Evolutionary conservation across 2,113 vertebrate genomes (phyloP), one percentile per base, ranked within the genome.

Genomic region (Ictalurus furcatus): DNA sequence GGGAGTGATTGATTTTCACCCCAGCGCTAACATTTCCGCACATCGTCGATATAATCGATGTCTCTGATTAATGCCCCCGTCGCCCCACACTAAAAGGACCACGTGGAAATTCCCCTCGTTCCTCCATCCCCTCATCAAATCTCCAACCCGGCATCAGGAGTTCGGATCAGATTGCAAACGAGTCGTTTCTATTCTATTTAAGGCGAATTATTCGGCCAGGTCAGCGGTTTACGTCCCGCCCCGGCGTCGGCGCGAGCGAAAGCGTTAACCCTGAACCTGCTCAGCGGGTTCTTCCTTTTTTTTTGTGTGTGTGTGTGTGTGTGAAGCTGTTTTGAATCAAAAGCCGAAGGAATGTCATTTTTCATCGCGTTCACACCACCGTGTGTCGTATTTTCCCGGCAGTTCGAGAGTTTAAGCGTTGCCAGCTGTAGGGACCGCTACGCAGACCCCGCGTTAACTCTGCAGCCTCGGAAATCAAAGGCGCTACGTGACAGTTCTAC

Each of bases 11-110:
- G 87, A 88, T 88, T 88, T 88, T 88, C 30, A 71, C 87, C 71
- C 59, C 79, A 58, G 52, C 14, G 48, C 87, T 88, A 88, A 88
- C 87, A 88, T 88, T 88, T 88, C 87, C 87, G 87, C 87, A 71
- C 79, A 82, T 88, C 87, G 65, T 28, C 79, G 52, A 88, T 88
- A 88, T 81, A 88, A 88, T 88, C 87, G 79, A 88, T 82, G 63
- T 17, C 52, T 17, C 63, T 88, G 87, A 88, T 88, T 88, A 88
- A 88, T 88, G 87, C 23, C 86, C 67, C 79, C 23, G 17, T 25
- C 48, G 23, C 80, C 16, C 30, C 11, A 30, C 40, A 17, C 74
- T 80, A 80, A 79, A 87, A 67, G 65, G 59, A 63, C 58, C 52
- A 23, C 2, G 28, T 1, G 13, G 28, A 80, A 80, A 80, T 81